Evolutionary conservation across 53 echinoderm and acorn worm genomes (phyloP).

Genomic region (Zoroaster sp.): DNA sequence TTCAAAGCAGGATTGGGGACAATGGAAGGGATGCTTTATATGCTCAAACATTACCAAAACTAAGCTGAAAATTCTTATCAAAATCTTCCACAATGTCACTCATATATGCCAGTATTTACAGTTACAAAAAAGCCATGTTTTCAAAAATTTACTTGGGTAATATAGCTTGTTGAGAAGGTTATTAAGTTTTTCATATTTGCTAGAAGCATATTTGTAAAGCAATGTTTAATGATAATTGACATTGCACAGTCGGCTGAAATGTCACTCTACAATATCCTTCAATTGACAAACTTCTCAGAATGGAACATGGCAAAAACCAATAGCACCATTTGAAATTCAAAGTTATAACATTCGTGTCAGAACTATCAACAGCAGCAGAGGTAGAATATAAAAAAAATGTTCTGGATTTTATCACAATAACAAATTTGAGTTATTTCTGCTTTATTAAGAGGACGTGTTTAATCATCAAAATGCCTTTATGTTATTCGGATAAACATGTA

Average conservation of each 20-base stretch:
- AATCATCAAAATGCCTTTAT: neutral
- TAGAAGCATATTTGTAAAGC: neutral
- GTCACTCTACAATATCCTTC: neutral
- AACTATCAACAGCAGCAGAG: neutral
- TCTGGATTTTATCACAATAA: too few relatives aligned
- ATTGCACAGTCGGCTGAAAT: neutral
- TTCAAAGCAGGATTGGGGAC: too few relatives aligned
- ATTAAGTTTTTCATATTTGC: neutral
- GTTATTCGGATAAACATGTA: too few relatives aligned
- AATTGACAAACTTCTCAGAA: neutral
- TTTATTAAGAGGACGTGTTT: neutral
- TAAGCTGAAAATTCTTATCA: too few relatives aligned
- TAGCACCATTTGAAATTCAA: slow-evolving; percentile 10
- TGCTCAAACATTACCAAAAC: too few relatives aligned
- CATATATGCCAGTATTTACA: neutral
- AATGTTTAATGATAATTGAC: neutral
- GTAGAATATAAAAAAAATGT: neutral
- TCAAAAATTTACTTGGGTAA: neutral
- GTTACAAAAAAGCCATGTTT: neutral
- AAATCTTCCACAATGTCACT: too few relatives aligned
- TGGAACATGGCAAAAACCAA: neutral
- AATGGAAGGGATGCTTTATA: too few relatives aligned
- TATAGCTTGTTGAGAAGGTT: neutral
- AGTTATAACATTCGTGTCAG: neutral
- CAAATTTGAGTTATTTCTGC: too few relatives aligned